Base-by-base conservation (phyloP, 2,888 invertebrate genomes). In the Brenthis hecate region DNA sequence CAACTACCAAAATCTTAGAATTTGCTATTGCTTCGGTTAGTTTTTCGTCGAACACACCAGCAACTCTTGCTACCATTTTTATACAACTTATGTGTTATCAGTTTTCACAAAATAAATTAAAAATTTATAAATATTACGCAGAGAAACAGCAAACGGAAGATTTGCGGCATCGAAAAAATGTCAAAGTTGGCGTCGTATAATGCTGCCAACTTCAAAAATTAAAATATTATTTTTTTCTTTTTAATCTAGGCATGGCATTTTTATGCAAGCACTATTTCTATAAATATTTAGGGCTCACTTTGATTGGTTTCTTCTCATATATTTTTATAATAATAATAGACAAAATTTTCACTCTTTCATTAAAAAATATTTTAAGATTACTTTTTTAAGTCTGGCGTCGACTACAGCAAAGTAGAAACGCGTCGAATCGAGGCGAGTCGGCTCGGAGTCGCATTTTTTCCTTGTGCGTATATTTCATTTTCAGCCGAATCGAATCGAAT, bases 1-100 rank as follows among this genome's bases (percentile, higher is more conserved):
- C 99, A 36, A 98, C 97, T 16, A 98, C 96, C 72, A 98, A 92
- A 62, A 98, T 91, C 90, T 97, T 97, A 13, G 96, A 94, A 75
- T 94, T 92, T 32, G 94, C 92, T 72, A 97, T 94, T 60, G 94
- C 93, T 78, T 95, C 94, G 72, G 95, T 94, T 72, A 96, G 85
- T 79, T 94, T 93, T 71, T 94, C 91, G 69, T 94, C 93, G 67
- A 96, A 94, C 78, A 96, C 94, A 73, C 95, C 95, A 75, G 94
- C 93, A 76, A 96, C 92, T 73, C 93, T 88, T 65, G 95, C 94
- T 78, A 96, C 96, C 95, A 96, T 96, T 72, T 84, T 91, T 56
- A 23, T 54, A 48, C 48, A 36, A 28, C 43, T 48, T 53, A 65
- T 69, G 8, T 58, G 58, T 28, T 53, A 36, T 36, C 47, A 51